Base-by-base conservation (phyloP, 2,888 invertebrate species). In the Lypha dubia region DNA sequence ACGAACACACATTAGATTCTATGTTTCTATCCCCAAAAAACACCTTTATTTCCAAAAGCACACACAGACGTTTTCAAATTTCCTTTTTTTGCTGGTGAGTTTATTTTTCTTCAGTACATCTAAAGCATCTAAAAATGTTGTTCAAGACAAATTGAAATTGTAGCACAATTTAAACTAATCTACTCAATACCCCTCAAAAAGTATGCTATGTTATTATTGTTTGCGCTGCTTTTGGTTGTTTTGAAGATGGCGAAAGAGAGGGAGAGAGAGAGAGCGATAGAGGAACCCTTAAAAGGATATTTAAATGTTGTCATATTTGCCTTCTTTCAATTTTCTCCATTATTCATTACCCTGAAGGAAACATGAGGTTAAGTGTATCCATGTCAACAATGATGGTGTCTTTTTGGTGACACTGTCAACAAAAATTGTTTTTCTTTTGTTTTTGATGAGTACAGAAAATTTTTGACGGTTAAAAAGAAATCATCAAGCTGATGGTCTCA, bases 71-170 rank as follows among this genome's bases (percentile, higher is more conserved):
- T 28, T 28, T 8, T 15, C 22, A 8, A 38, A 28, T 28, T 22
- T 24, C 24, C 20, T 20, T 4, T 32, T 38, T 38, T 38, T 38
- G 9, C 22, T 53, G 22, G 22, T 49, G 8, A 17, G n/a, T 46
- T 58, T 49, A 49, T 76, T 70, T 70, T 70, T 62, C 51, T 62
- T n/a, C n/a, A n/a, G n/a, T n/a, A 32, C 49, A 51, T 32, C 41
- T 38, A 62, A 71, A 79, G 51, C 28, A 49, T 9, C 20, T 38
- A 20, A 63, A 77, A 62, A 44, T 49, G 58, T 22, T 51, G 65
- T 15, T n/a, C n/a, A 67, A 75, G 58, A 76, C 70, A 76, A 75
- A 81, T 81, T 81, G 70, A 70, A 76, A 81, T 63, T 63, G 68
- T 75, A 56, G n/a, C 56, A 76, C 51, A 76, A 56, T 60, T 73